Evolutionary conservation across 2,888 invertebrate genomes (phyloP), one percentile per base, ranked within the genome.

Genomic region (Biston stratarius): DNA sequence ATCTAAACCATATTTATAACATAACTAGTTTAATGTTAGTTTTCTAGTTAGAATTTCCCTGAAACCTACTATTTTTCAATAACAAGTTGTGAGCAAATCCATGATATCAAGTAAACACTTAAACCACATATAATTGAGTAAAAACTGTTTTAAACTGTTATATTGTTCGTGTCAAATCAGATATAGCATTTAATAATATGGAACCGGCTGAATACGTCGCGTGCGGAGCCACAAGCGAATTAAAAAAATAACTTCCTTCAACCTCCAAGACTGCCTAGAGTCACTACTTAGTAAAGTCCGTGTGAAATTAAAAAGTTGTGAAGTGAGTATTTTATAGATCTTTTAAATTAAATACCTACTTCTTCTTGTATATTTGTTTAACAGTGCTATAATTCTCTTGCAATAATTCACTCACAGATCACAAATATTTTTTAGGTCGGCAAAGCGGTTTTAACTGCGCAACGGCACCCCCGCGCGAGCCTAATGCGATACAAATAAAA

Each of bases 161-260:
- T 24, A 61, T 47, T 40, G 57, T 56, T 64, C 70, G 72, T 76
- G 71, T 73, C 76, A 58, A 70, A 77, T 74, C 74, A 67, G 72
- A 71, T 72, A 73, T 65, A 69, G 57, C 64, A 72, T 58, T 71
- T 73, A 74, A 74, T 73, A 72, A 75, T 74, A 69, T 61, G 67
- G 67, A 58, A 36, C 55, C 51, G 49, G 45, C 61, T 65, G 53
- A 67, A 61, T 60, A 58, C 60, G 63, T 71, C 60, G 65, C 75
- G 68, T 71, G 74, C 72, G 48, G 44, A 69, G 61, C 64, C 59
- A 38, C 58, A 47, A 49, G 59, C 33, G 33, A 61, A 65, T 58
- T 48, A 61, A 65, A 69, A 67, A 69, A 69, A 60, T 44, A 60
- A 64, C 51, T 47, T 58, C 15, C 51, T 47, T 58, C 15, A 24